These are phyloP conservation scores for Lerema accius DNA, from an alignment of 1,140 invertebrate species.

Conservation along the genomic window DNA sequence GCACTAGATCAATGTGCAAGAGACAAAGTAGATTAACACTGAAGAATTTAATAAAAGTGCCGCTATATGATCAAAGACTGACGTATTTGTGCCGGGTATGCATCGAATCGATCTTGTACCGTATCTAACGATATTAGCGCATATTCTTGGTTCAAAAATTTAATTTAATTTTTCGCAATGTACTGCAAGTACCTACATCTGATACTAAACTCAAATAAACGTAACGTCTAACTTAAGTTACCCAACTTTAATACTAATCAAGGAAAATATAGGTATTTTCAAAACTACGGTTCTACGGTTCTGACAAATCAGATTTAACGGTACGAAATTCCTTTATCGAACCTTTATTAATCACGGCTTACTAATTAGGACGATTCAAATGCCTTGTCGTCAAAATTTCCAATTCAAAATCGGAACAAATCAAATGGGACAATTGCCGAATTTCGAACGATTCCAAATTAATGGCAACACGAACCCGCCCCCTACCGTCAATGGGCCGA, in stretches of 20 bases:
- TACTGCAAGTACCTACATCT: no score
- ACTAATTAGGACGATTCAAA: background rate
- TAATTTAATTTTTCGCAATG: no score
- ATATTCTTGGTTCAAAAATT: no score
- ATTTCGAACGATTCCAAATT: background rate
- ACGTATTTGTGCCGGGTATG: conserved; percentile 2
- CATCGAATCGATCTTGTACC: conserved; percentile 1
- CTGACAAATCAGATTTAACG: background rate
- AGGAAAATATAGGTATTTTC: no score
- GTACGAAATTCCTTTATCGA: background rate
- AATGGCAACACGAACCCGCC: conserved; percentile 1
- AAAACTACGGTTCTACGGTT: no score
- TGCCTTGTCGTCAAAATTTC: background rate
- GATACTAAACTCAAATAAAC: no score
- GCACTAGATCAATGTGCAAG: conserved; percentile 17
- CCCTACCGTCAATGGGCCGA: conserved; percentile 11
- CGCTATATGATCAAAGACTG: background rate
- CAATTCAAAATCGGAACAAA: background rate
- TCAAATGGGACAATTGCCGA: background rate
- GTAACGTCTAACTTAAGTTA: no score
- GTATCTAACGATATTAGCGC: conserved; percentile 1
- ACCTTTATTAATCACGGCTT: background rate
- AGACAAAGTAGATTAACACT: conserved; percentile 21
- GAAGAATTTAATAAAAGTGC: conserved; percentile 31
- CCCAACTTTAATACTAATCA: no score